Conservation (phyloP, 2,797 vertebrate genomes). For the Melanotaenia trifasciata region DNA sequence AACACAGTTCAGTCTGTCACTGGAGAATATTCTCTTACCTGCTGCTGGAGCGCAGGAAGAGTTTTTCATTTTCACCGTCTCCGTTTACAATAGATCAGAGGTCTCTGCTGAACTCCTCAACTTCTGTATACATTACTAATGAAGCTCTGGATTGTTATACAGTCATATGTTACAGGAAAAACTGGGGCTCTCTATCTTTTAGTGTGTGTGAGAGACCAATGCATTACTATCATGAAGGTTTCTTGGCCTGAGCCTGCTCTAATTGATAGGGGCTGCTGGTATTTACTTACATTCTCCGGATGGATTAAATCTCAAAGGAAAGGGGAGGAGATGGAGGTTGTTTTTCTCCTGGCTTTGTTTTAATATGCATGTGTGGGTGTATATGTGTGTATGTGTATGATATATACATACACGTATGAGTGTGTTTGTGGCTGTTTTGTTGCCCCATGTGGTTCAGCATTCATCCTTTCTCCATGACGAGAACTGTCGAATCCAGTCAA, state of each 20-base stretch:
- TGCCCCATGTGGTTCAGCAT: constrained; percentile 50
- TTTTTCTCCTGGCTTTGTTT: constrained; percentile 64
- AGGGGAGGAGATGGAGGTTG: constrained; percentile 47
- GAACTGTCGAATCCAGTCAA: constrained; percentile 68
- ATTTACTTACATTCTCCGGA: constrained; percentile 74
- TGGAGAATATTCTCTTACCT: constrained; percentile 68
- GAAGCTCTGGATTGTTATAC: constrained; percentile 66
- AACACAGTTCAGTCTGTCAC: constrained; percentile 51
- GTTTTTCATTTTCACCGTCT: constrained; percentile 63
- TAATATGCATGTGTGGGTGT: constrained; percentile 49
- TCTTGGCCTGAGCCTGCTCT: constrained; percentile 65
- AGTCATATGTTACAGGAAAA: constrained; percentile 65
- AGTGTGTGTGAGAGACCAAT: constrained; percentile 33
- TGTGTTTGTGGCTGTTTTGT: constrained; percentile 31
- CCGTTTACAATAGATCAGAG: constrained; percentile 68
- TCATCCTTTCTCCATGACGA: constrained; percentile 64
- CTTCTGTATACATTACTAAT: constrained; percentile 71
- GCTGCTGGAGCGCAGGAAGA: constrained; percentile 40
- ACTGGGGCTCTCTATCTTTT: constrained; percentile 42
- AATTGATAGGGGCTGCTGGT: constrained; percentile 78
- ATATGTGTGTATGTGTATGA: constrained; percentile 1
- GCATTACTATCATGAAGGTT: constrained; percentile 63
- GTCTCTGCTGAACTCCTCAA: constrained; percentile 65
- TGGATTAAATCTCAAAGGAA: constrained; percentile 76
- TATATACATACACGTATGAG: background rate